Percentiles rank a stretch among this genome's conserved stretches.
phyloP scores from a whole-genome alignment of 1,140 invertebrate species.

The Caenorhabditis brenneri region DNA sequence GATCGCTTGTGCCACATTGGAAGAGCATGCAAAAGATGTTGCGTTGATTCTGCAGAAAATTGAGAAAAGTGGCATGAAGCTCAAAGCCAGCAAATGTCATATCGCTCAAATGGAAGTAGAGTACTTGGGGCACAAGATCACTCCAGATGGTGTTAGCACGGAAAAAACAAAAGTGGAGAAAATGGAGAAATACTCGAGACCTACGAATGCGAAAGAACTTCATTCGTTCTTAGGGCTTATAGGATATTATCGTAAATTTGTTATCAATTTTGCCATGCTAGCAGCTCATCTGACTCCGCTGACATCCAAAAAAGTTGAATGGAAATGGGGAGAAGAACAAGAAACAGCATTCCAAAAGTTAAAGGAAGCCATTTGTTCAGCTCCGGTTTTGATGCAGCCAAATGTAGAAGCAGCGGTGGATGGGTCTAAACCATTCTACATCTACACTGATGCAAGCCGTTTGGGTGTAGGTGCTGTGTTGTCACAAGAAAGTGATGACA shows the following conservation, averaged over 20 bases:
- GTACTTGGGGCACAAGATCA: conserved; percentile 25
- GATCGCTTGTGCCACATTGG: conserved; percentile 8
- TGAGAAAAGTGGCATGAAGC: neutral
- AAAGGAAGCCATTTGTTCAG: conserved; percentile 27
- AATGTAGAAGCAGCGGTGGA: neutral
- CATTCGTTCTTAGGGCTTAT: too few species aligned
- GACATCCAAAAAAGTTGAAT: conserved; percentile 26
- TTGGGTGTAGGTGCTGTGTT: conserved; percentile 53
- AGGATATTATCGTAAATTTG: too few species aligned
- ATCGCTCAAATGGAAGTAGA: neutral
- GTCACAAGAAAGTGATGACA: conserved; percentile 49
- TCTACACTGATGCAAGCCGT: conserved; percentile 57
- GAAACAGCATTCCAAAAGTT: conserved; percentile 53
- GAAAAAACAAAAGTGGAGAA: too few species aligned
- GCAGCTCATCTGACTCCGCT: conserved; percentile 50
- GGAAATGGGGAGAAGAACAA: conserved; percentile 33
- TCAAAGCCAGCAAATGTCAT: conserved; percentile 13
- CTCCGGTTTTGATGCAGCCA: conserved; percentile 56
- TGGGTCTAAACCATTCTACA: conserved; percentile 47
- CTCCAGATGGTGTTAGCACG: neutral
- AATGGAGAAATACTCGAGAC: too few species aligned
- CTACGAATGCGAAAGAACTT: too few species aligned
- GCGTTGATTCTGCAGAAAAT: neutral
- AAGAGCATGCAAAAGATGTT: neutral
- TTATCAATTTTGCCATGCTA: too few species aligned